Percentiles rank a stretch among this genome's conserved stretches.
These are phyloP conservation scores for Prorops nasuta DNA, from an alignment of 1,140 invertebrate genomes.

Conservation along the genomic window DNA sequence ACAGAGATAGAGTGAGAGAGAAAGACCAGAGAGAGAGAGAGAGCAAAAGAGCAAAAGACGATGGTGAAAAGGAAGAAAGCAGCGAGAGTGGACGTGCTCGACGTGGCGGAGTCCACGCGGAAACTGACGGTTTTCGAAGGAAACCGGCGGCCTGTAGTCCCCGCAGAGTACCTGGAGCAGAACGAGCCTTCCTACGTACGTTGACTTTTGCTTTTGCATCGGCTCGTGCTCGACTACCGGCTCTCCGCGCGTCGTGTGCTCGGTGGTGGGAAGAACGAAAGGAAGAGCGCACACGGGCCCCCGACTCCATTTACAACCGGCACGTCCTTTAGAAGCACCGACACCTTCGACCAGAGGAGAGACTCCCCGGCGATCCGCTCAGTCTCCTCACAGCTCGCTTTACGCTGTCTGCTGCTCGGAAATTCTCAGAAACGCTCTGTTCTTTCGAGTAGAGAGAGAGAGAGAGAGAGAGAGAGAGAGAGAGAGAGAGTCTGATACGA, in stretches of 20 bases:
- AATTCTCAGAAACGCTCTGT: no score
- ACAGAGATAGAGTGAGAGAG: no score
- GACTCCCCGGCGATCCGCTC: slow-evolving; percentile 1
- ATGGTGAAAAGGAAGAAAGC: no score
- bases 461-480: no score
- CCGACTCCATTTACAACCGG: no score
- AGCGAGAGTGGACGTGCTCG: slow-evolving; percentile 14
- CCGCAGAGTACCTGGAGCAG: slow-evolving; percentile 28
- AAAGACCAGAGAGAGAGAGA: no score
- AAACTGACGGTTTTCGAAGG: slow-evolving; percentile 44
- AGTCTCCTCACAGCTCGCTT: no score
- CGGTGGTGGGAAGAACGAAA: slow-evolving; percentile 37
- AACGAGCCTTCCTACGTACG: slow-evolving; percentile 28
- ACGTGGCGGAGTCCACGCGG: slow-evolving; percentile 42
- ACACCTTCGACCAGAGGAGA: slow-evolving; percentile 10
- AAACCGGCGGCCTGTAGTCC: slow-evolving; percentile 22
- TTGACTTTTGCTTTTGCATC: slow-evolving; percentile 41
- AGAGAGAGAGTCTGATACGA: no score
- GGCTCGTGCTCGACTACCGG: neutral
- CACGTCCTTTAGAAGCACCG: no score
- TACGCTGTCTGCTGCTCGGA: no score
- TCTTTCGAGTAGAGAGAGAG: no score
- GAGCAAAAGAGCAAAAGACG: no score
- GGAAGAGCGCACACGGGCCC: slow-evolving; percentile 30
- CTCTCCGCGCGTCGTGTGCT: slow-evolving; percentile 2